These are phyloP conservation scores for Lasioglossum vierecki DNA, from an alignment of 2,888 invertebrate species.

Conservation along the genomic window DNA sequence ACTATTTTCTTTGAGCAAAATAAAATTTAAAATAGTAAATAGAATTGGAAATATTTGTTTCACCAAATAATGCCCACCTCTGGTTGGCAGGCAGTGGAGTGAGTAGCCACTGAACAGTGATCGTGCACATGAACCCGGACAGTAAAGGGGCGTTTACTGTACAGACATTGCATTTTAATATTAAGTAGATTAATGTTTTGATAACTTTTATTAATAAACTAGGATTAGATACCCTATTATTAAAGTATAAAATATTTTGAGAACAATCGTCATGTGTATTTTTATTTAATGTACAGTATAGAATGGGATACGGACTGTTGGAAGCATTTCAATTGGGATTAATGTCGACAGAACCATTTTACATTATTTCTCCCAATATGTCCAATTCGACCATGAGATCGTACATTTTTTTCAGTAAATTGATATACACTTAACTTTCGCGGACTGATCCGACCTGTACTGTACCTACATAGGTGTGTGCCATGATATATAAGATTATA, in stretches of 20 bases:
- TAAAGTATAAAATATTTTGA: constrained; percentile 48
- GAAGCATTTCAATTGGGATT: background rate
- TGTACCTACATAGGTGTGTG: constrained; percentile 48
- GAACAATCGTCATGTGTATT: constrained; percentile 55
- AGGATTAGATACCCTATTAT: no score
- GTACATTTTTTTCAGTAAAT: background rate
- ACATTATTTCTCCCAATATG: background rate
- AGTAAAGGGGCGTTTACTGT: no score
- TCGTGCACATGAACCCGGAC: no score
- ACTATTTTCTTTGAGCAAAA: no score
- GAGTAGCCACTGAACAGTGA: no score
- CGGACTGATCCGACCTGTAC: background rate
- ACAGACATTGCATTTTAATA: constrained; percentile 50
- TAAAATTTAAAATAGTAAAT: no score
- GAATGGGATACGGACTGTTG: background rate
- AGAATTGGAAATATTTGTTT: no score
- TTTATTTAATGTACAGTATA: constrained; percentile 58
- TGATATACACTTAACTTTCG: background rate
- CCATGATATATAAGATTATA: constrained; percentile 53
- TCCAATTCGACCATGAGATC: background rate
- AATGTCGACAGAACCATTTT: background rate
- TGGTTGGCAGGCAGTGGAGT: no score
- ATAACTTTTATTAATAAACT: no score
- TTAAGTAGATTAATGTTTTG: no score
- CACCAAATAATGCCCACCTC: no score